Conservation (phyloP, 2,113 vertebrate species). For the Indicator indicator region DNA sequence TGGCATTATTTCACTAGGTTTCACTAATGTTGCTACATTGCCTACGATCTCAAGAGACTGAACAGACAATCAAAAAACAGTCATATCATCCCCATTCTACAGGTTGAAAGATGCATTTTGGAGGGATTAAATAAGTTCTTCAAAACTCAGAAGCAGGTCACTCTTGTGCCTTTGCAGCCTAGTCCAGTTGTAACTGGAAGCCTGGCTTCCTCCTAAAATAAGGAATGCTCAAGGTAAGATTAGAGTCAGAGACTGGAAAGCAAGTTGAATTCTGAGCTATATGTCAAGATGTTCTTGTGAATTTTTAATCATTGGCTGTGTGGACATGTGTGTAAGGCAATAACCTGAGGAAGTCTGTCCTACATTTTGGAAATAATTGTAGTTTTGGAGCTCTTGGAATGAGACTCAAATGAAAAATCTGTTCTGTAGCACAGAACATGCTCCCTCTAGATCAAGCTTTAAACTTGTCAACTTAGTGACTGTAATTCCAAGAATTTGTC, state of each 20-base stretch:
- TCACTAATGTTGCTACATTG: background rate
- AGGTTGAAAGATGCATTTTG: background rate
- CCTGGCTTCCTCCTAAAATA: background rate
- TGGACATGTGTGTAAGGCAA: conserved; percentile 18
- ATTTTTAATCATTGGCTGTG: conserved; percentile 54
- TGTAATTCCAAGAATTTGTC: background rate
- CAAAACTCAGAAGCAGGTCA: background rate
- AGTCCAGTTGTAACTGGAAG: background rate
- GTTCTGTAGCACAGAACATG: background rate
- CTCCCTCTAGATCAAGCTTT: conserved; percentile 45
- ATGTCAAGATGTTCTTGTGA: conserved; percentile 60
- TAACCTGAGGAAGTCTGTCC: conserved; percentile 59
- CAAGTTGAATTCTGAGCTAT: background rate
- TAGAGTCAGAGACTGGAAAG: conserved; percentile 12
- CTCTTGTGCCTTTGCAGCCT: background rate
- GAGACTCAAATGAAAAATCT: conserved; percentile 47
- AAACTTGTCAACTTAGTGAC: background rate
- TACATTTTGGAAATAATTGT: conserved; percentile 39
- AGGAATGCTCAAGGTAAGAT: conserved; percentile 57
- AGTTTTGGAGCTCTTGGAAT: conserved; percentile 54
- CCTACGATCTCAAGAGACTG: background rate
- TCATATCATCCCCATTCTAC: background rate
- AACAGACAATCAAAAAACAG: background rate
- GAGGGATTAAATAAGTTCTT: background rate
- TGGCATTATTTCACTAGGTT: background rate